Conservation (phyloP, 2,113 vertebrate genomes). For the Aptenodytes forsteri region DNA sequence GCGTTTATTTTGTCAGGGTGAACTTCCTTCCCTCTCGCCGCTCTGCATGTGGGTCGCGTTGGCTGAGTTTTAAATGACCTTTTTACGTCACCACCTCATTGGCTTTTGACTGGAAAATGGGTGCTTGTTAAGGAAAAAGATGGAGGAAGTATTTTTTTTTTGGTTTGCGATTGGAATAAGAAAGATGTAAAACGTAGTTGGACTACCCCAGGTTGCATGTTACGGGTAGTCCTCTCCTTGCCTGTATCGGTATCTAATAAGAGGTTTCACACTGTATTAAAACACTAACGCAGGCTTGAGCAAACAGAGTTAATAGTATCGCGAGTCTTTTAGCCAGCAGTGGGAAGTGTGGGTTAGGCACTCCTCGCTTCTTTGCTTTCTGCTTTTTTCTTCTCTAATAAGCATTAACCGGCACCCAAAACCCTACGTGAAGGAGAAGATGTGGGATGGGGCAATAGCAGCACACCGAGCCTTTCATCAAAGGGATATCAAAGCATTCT, state of each 20-base stretch:
- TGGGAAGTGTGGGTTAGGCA: conserved; percentile 3
- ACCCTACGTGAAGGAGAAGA: background rate
- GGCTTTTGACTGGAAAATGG: background rate
- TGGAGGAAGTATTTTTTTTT: background rate
- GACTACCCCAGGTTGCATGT: background rate
- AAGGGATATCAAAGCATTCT: background rate
- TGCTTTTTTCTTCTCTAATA: conserved; percentile 19
- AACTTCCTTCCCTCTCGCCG: background rate
- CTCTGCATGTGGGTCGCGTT: background rate
- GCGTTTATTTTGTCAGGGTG: background rate
- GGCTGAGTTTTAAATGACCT: background rate
- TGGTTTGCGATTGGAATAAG: background rate
- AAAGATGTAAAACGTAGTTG: background rate
- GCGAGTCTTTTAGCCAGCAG: background rate
- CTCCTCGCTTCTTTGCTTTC: conserved; percentile 8
- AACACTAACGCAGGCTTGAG: background rate
- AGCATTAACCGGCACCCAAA: background rate
- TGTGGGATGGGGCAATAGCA: background rate
- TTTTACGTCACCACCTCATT: background rate
- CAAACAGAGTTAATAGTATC: background rate
- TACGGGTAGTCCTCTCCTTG: background rate
- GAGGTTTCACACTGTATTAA: background rate
- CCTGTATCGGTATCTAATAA: background rate
- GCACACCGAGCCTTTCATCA: background rate
- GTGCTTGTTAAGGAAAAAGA: background rate